phyloP scores from a whole-genome alignment of 2,113 vertebrate genomes.

The Oenanthe oenanthe region DNA sequence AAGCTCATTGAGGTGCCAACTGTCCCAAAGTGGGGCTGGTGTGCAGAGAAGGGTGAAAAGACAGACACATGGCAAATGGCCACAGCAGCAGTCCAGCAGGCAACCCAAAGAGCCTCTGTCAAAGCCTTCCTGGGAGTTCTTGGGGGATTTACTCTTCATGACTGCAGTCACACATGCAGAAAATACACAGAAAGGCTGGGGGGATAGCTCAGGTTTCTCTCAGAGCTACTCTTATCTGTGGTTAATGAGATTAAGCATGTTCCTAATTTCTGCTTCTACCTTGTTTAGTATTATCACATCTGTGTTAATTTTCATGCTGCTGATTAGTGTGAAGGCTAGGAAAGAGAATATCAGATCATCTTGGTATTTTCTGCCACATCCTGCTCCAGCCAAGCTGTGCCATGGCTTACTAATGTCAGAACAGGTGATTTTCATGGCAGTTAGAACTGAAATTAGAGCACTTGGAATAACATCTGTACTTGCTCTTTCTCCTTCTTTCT shows the following conservation, averaged over 20 bases:
- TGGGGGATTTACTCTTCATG: neutral
- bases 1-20: neutral
- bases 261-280: constrained; percentile 1
- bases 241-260: constrained; percentile 9
- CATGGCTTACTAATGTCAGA: neutral
- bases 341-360: neutral
- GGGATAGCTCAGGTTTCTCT: neutral
- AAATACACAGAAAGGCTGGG: neutral
- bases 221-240: neutral
- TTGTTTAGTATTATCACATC: neutral
- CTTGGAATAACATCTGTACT: neutral
- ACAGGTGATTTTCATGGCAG: neutral
- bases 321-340: neutral
- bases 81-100: neutral
- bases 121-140: neutral
- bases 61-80: neutral
- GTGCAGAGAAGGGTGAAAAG: neutral
- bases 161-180: neutral
- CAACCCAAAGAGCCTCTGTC: neutral
- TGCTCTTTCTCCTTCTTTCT: neutral
- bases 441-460: neutral
- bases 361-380: neutral
- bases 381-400: neutral
- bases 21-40: neutral
- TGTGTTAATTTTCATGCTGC: neutral